Conservation (phyloP, 2,888 invertebrate species). For the Andrena bucephala region DNA sequence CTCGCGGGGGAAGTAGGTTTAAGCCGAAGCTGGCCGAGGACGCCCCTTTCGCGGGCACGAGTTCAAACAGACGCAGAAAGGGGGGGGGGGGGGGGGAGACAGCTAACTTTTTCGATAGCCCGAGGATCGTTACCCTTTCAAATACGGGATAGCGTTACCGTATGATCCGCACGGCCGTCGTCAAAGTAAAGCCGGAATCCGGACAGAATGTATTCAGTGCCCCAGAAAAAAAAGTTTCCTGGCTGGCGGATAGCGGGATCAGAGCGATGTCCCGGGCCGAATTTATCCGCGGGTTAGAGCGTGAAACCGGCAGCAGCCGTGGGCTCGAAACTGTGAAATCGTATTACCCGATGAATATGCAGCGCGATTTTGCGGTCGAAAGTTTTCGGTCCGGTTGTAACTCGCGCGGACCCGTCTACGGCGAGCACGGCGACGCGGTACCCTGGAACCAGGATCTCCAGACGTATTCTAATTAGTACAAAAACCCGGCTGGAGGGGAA, state of each 20-base stretch:
- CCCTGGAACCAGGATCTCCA: conserved; percentile 58
- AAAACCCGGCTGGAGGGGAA: conserved; percentile 60
- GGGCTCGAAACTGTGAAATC: conserved; percentile 77
- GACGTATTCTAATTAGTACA: conserved; percentile 79
- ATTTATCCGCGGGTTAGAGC: conserved; percentile 75
- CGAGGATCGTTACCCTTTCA: conserved; percentile 54
- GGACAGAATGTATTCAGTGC: conserved; percentile 52
- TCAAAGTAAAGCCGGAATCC: conserved; percentile 52
- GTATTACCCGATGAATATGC: conserved; percentile 84
- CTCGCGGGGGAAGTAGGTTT: not conserved
- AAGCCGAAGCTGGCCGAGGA: not conserved
- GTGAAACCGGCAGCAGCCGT: conserved; percentile 62
- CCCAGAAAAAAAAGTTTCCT: conserved; percentile 51
- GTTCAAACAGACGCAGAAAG: conserved; percentile 39
- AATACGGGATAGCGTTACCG: conserved; percentile 38
- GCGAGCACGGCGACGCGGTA: conserved; percentile 42
- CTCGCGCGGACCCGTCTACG: conserved; percentile 48
- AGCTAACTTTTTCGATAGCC: conserved; percentile 56
- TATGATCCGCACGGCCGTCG: conserved; percentile 32
- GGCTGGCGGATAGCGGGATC: conserved; percentile 30
- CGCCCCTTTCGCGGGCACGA: conserved; percentile 27
- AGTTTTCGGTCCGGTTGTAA: conserved; percentile 76
- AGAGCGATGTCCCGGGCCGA: conserved; percentile 60
- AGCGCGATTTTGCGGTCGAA: conserved; percentile 83
- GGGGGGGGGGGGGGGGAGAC: not conserved